Conservation (phyloP, 1,140 invertebrate genomes). For the Scaptomyza montana region DNA sequence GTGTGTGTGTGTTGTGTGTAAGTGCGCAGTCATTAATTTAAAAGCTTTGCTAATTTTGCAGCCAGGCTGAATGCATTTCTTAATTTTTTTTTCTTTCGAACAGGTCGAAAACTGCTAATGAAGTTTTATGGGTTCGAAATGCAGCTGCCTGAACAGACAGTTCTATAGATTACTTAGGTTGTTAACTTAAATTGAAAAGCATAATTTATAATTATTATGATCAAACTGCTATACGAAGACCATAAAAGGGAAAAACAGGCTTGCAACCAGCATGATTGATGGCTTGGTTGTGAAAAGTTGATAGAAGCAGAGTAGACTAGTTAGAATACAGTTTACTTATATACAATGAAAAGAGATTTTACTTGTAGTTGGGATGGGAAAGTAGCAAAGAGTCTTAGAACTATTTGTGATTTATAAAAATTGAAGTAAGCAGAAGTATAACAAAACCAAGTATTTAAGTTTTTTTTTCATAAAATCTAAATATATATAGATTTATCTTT, state of each 20-base stretch:
- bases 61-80: slow-evolving; percentile 5
- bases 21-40: slow-evolving; percentile 66
- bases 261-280: neutral
- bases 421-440: too few species aligned
- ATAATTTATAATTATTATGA: slow-evolving; percentile 42
- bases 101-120: slow-evolving; percentile 57
- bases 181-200: slow-evolving; percentile 38
- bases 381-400: too few species aligned
- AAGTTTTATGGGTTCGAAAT: slow-evolving; percentile 72
- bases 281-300: neutral
- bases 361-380: too few species aligned
- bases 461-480: too few species aligned
- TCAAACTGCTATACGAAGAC: neutral
- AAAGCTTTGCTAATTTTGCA: slow-evolving; percentile 72
- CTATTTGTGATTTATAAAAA: too few species aligned
- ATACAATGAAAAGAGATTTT: too few species aligned
- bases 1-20: neutral
- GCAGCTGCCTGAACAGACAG: slow-evolving; percentile 46
- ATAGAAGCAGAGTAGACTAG: neutral
- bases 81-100: neutral
- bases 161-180: slow-evolving; percentile 27
- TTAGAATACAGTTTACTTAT: too few species aligned
- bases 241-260: neutral
- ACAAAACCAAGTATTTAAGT: too few species aligned
- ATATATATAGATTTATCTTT: too few species aligned